Evolutionary conservation across 53 echinoderm and acorn worm species (phyloP).

Genomic region (Patiria pectinifera): DNA sequence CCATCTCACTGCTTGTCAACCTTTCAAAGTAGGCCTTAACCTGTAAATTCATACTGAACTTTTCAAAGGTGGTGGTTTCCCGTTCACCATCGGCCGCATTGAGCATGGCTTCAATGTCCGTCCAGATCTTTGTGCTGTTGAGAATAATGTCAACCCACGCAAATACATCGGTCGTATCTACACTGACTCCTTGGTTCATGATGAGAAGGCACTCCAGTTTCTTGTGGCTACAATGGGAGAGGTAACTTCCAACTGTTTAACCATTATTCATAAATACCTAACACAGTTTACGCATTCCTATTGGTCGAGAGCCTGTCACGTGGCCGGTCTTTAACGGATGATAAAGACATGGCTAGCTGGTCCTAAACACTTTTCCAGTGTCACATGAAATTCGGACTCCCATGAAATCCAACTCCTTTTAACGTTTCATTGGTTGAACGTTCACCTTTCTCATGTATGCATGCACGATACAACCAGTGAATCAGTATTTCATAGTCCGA

Average conservation of each 20-base stretch:
- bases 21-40: background rate
- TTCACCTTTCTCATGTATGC: no score
- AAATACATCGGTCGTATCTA: conserved; percentile 93
- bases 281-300: no score
- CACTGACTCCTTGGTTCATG: conserved; percentile 93
- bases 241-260: conserved; percentile 40
- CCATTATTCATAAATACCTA: background rate
- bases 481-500: no score
- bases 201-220: conserved; percentile 83
- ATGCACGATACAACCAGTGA: no score
- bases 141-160: conserved; percentile 88
- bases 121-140: conserved; percentile 95
- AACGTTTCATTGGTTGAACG: no score
- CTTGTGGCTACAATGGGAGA: conserved; percentile 91
- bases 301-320: no score
- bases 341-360: no score
- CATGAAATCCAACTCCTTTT: no score
- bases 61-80: conserved; percentile 86
- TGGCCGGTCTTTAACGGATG: no score
- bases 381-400: no score
- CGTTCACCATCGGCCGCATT: conserved; percentile 93
- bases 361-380: no score
- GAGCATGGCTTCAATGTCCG: conserved; percentile 98
- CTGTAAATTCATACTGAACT: background rate
- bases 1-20: background rate